These are phyloP conservation scores for Spodoptera frugiperda DNA, from an alignment of 1,140 invertebrate genomes.

Conservation along the genomic window DNA sequence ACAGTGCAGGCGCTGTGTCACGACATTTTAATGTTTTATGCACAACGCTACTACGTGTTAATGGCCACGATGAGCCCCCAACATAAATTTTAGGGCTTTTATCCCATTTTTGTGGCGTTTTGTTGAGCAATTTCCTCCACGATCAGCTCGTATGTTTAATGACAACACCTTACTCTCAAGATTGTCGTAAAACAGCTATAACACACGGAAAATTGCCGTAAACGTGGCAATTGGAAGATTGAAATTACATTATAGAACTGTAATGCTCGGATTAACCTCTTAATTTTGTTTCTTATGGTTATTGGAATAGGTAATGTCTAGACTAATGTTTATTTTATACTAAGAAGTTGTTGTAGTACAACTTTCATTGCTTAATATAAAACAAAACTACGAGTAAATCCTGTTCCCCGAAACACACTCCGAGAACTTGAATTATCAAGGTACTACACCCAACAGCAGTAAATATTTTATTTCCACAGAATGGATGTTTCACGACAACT, in stretches of 20 bases:
- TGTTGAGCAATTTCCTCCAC: slow-evolving; percentile 52
- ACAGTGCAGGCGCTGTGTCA: slow-evolving; percentile 65
- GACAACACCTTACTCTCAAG: slow-evolving; percentile 42
- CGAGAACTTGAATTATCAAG: slow-evolving; percentile 11
- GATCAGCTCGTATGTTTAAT: slow-evolving; percentile 53
- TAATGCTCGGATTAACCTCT: not conserved
- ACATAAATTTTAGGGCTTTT: slow-evolving; percentile 68
- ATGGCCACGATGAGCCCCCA: slow-evolving; percentile 66
- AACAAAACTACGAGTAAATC: not conserved
- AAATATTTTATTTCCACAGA: slow-evolving; percentile 36
- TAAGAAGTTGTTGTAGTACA: no score
- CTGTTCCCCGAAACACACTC: not conserved
- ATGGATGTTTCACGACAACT: slow-evolving; percentile 25
- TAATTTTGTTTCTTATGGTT: not conserved
- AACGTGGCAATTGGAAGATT: slow-evolving; percentile 6
- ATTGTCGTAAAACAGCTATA: slow-evolving; percentile 41
- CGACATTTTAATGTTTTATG: slow-evolving; percentile 79
- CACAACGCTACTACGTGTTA: slow-evolving; percentile 73
- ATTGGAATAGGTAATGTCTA: not conserved
- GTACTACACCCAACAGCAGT: slow-evolving; percentile 5
- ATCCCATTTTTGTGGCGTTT: slow-evolving; percentile 64
- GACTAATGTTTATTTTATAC: no score
- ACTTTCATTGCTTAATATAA: no score
- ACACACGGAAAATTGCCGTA: slow-evolving; percentile 22
- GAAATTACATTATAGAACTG: not conserved